Evolutionary conservation across 2,888 invertebrate genomes (phyloP), one percentile per base, ranked within the genome.

Genomic region (Hololepta plana): DNA sequence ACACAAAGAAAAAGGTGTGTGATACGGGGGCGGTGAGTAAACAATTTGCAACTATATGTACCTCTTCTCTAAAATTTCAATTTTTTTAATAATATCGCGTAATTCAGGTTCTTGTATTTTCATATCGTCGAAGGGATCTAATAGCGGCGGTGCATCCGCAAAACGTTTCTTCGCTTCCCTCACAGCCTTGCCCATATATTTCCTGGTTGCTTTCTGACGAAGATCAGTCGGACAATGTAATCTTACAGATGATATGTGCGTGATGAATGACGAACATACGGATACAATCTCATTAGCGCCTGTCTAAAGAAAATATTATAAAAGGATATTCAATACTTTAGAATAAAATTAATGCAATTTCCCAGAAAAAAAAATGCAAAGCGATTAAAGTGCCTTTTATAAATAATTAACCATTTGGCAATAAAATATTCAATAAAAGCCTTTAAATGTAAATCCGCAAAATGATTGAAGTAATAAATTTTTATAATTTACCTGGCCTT

Each of bases 111-210:
- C 87, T 30, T 74, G 74, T 29, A 99, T 96, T 45, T 82, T 77
- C 95, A 98, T 96, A 45, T 98, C 96, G 29, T 75, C 76, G 10
- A 95, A 65, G 1, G 98, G 96, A 57, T 98, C 85, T 3, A 99
- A 55, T 4, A 87, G 53, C 0, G 96, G 96, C 0, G 88, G 69
- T 1, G 84, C 84, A 21, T 79, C 72, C 0, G 82, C 75, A 50
- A 91, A 93, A 16, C 93, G 68, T 47, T 80, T 82, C 43, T 84
- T 75, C 1, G 93, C 88, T 57, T 93, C 87, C 32, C 70, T 69
- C 26, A 90, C 74, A 1, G 81, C 77, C 50, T 82, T 84, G 1
- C 81, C 60, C 1, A 95, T 84, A 7, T 80, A 75, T 45, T 74
- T 77, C 24, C 91, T 65, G 42, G 75, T 85, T 43, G 93, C 91